Evolutionary conservation across 92 coral and sea anemone species (phyloP).

Genomic region (Zoanthus solanderi): DNA sequence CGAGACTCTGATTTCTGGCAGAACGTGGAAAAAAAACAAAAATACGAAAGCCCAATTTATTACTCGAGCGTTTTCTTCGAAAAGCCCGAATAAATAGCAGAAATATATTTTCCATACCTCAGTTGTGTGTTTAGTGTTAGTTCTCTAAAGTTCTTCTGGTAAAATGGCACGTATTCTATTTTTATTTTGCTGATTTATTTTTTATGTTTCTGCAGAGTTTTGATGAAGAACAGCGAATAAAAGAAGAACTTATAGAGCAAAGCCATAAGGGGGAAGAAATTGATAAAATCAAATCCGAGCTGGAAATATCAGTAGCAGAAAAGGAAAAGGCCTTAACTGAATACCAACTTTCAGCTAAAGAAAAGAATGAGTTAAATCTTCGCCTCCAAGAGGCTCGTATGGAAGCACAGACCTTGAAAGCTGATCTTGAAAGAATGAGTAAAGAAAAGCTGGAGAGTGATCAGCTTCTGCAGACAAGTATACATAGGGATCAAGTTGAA

Average conservation of each 20-base stretch:
- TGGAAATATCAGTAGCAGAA: conserved; percentile 50
- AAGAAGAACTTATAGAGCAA: conserved; percentile 54
- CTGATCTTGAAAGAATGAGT: conserved; percentile 77
- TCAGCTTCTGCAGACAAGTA: conserved; percentile 72
- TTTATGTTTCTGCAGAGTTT: conserved; percentile 2
- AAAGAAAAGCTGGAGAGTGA: conserved; percentile 83
- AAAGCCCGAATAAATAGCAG: too few relatives aligned
- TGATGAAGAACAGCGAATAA: conserved; percentile 19
- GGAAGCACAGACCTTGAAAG: conserved; percentile 80
- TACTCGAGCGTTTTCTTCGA: too few relatives aligned
- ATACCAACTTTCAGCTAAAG: conserved; percentile 65
- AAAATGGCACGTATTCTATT: not conserved
- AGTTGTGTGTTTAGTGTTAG: too few relatives aligned
- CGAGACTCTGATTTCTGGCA: too few relatives aligned
- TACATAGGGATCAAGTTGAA: conserved; percentile 69
- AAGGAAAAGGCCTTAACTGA: conserved; percentile 77
- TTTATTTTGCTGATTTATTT: not conserved
- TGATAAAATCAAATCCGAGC: conserved; percentile 62
- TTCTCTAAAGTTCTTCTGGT: not conserved
- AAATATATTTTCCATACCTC: too few relatives aligned
- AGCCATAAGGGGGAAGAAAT: conserved; percentile 68
- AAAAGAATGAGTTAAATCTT: conserved; percentile 81
- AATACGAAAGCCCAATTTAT: too few relatives aligned
- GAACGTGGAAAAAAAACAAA: too few relatives aligned
- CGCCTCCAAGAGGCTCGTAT: conserved; percentile 81